A percentile compares a stretch with the other conserved stretches of the same genome.
Conservation (phyloP, 2,113 vertebrate species). For the Procavia capensis region DNA sequence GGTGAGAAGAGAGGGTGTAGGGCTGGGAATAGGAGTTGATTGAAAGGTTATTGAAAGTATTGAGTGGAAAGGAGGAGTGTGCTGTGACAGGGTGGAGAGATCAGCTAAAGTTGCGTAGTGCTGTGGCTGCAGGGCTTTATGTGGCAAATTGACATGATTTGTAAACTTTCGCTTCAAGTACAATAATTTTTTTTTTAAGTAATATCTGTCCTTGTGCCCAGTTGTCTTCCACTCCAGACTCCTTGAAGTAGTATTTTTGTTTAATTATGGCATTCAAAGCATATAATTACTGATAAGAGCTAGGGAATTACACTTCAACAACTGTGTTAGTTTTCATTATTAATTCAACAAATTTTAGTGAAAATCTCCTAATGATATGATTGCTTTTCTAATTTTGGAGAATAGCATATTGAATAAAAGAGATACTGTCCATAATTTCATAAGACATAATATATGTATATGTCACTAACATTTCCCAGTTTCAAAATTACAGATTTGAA, state of each 20-base stretch:
- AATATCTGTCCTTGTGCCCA: background rate
- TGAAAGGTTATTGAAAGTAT: no score
- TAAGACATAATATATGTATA: background rate
- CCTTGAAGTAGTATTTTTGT: background rate
- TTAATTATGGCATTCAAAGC: background rate
- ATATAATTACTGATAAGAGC: background rate
- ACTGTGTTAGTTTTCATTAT: background rate
- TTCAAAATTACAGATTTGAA: background rate
- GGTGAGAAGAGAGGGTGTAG: no score
- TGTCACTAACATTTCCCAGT: background rate
- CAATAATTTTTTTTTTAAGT: no score
- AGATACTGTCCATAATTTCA: background rate
- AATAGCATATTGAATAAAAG: background rate
- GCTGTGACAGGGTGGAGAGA: no score
- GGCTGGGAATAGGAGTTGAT: no score
- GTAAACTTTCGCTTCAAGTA: no score
- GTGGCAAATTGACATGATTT: no score
- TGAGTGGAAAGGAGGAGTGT: no score
- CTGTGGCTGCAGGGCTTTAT: no score
- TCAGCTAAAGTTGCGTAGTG: no score
- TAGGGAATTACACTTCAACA: background rate
- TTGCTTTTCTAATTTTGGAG: background rate
- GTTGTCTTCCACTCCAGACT: background rate
- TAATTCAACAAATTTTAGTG: background rate
- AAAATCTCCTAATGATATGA: background rate